These are phyloP conservation scores for Orthonyx spaldingii DNA, from an alignment of 2,113 vertebrate species.

Conservation along the genomic window DNA sequence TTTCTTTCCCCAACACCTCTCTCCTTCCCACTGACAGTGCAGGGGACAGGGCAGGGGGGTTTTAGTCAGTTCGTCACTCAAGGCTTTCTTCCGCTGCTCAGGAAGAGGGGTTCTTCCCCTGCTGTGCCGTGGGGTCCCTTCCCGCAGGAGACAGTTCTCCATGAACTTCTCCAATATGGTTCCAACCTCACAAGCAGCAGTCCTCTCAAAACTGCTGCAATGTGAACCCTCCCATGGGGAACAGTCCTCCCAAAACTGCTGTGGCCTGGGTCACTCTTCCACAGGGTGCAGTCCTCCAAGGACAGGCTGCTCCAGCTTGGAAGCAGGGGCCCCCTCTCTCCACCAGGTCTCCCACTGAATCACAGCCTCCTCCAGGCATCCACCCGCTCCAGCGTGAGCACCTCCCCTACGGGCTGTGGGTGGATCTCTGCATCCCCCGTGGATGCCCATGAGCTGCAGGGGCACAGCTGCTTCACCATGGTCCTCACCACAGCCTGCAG, in stretches of 20 bases:
- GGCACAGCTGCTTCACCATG: neutral
- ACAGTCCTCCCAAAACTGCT: neutral
- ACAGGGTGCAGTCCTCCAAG: neutral
- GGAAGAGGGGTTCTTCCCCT: neutral
- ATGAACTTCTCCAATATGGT: neutral
- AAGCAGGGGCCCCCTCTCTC: neutral
- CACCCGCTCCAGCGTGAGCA: fast-evolving
- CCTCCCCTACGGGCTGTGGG: fast-evolving
- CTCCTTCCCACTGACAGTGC: neutral
- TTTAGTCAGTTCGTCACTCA: neutral
- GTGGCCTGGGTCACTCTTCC: neutral
- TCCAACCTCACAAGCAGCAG: neutral
- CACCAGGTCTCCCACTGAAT: neutral
- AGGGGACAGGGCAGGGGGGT: fast-evolving
- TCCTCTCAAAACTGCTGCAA: neutral
- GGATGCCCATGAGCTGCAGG: neutral
- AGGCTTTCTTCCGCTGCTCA: neutral
- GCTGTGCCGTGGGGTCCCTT: neutral
- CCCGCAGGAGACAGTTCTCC: neutral
- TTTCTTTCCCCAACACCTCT: neutral
- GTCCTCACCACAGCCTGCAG: neutral
- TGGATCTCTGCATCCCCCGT: fast-evolving
- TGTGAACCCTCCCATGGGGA: neutral
- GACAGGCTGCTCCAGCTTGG: neutral
- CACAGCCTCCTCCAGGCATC: no score